phyloP scores from a whole-genome alignment of 1,140 invertebrate species.

The Papilio machaon region DNA sequence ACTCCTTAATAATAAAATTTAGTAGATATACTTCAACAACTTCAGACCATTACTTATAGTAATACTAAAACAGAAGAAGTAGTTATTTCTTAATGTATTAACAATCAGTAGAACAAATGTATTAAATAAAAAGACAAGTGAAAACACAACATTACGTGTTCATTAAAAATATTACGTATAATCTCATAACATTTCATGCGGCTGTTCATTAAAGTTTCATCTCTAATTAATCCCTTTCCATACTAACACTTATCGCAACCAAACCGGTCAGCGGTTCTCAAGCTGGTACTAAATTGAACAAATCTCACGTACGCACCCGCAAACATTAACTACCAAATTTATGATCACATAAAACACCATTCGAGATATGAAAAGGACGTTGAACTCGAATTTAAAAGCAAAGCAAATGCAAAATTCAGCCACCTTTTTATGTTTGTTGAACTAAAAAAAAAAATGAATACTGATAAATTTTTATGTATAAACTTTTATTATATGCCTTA shows the following conservation, averaged over 20 bases:
- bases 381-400: conserved; percentile 41
- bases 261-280: not conserved
- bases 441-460: conserved; percentile 1
- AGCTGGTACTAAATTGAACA: conserved; percentile 25
- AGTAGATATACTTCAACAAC: no score
- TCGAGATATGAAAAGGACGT: conserved; percentile 43
- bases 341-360: conserved; percentile 47
- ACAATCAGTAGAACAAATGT: no score
- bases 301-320: conserved; percentile 35
- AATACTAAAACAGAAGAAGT: no score
- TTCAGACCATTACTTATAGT: no score
- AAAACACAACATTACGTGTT: not conserved
- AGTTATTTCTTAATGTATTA: no score
- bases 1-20: no score
- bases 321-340: conserved; percentile 55
- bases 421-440: conserved; percentile 10
- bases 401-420: not conserved
- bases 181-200: conserved; percentile 6
- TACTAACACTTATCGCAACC: conserved; percentile 19
- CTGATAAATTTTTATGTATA: not conserved
- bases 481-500: not conserved
- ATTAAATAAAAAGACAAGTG: not conserved
- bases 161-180: not conserved
- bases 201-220: conserved; percentile 27
- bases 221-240: conserved; percentile 24